Conservation (phyloP, 2,888 invertebrate genomes). For the Caenorhabditis wallacei region DNA sequence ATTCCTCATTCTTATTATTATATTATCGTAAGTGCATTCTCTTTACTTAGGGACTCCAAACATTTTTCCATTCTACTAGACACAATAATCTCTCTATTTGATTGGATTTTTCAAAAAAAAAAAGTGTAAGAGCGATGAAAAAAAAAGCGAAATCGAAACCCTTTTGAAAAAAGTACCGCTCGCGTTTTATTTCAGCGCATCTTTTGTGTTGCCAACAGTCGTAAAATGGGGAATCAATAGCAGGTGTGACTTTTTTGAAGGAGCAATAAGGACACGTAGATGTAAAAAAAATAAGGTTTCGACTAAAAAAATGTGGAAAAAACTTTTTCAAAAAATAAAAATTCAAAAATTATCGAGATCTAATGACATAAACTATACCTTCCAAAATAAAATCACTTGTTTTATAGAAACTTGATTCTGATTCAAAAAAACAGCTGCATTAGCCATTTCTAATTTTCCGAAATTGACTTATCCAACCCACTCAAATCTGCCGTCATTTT, state of each 20-base stretch:
- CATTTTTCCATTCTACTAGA: not conserved
- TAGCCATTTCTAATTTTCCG: too few species aligned
- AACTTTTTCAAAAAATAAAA: too few species aligned
- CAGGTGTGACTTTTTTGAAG: slow-evolving; percentile 39
- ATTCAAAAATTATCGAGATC: too few species aligned
- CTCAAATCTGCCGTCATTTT: too few species aligned
- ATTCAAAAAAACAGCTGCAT: too few species aligned
- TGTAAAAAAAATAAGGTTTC: not conserved
- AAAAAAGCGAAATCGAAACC: slow-evolving; percentile 13
- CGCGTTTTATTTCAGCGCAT: slow-evolving; percentile 32
- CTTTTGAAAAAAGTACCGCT: not conserved
- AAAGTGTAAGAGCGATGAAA: not conserved
- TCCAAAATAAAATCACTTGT: too few species aligned
- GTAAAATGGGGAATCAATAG: slow-evolving; percentile 40
- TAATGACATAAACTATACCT: too few species aligned
- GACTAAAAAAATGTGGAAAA: too few species aligned
- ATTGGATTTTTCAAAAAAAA: not conserved
- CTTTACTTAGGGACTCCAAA: not conserved
- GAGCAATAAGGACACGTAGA: not conserved
- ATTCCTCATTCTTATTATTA: not conserved
- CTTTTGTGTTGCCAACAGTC: slow-evolving; percentile 20
- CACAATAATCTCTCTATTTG: too few species aligned
- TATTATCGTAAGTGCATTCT: not conserved
- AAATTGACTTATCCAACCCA: too few species aligned
- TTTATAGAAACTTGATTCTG: too few species aligned